Conservation (phyloP, 2,888 invertebrate species). For the Polydrusus cervinus region DNA sequence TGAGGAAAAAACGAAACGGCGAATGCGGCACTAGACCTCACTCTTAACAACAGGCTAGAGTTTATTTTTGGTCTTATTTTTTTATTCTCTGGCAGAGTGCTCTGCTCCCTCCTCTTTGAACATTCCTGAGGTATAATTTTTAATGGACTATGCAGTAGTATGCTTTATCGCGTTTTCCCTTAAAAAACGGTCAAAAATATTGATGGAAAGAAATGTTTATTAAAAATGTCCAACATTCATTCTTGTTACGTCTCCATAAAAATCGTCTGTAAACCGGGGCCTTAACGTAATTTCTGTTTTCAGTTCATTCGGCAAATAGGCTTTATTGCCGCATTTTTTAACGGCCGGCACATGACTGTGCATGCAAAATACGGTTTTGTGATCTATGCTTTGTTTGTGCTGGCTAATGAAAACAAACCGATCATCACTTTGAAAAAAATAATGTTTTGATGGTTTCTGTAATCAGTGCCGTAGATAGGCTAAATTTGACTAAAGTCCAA, state of each 20-base stretch:
- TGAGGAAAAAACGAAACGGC: too few species aligned
- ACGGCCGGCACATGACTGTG: constrained; percentile 7
- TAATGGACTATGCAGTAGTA: too few species aligned
- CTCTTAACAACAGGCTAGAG: too few species aligned
- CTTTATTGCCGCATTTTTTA: constrained; percentile 21
- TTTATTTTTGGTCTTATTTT: too few species aligned
- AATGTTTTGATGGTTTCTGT: neutral
- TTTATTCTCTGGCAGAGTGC: too few species aligned
- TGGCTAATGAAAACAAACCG: constrained; percentile 8
- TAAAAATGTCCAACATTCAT: neutral
- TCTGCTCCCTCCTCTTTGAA: too few species aligned
- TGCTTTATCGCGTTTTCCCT: neutral
- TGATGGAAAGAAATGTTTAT: constrained; percentile 8
- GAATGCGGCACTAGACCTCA: too few species aligned
- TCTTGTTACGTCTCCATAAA: neutral
- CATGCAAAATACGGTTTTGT: constrained; percentile 16
- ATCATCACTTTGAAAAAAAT: neutral
- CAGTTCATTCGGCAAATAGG: constrained; percentile 10
- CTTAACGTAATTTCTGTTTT: constrained; percentile 6
- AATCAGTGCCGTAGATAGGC: too few species aligned
- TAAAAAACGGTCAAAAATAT: neutral
- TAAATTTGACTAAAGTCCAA: too few species aligned
- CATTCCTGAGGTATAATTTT: too few species aligned
- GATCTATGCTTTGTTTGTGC: constrained; percentile 17
- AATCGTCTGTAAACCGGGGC: constrained; percentile 2